Evolutionary conservation across 2,888 invertebrate genomes (phyloP).

Genomic region (Lithophane socia): DNA sequence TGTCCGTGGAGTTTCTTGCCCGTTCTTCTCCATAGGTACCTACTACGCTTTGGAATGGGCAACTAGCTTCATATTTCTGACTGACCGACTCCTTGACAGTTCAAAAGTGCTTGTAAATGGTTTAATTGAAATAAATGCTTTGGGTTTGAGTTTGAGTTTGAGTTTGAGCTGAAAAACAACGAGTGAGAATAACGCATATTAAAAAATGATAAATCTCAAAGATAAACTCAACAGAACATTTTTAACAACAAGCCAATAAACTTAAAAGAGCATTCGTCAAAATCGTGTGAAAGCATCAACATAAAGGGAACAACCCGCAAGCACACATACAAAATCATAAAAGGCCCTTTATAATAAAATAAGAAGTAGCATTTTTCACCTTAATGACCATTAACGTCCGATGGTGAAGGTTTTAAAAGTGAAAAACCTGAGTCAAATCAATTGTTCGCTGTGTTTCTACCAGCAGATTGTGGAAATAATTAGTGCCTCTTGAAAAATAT

Average conservation of each 20-base stretch:
- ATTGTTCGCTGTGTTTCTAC: slow-evolving; percentile 79
- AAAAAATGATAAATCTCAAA: slow-evolving; percentile 4
- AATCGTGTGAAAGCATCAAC: slow-evolving; percentile 57
- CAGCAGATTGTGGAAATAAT: slow-evolving; percentile 87
- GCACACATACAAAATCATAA: slow-evolving; percentile 57
- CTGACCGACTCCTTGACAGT: no score
- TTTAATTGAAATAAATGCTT: no score
- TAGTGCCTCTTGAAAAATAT: slow-evolving; percentile 88
- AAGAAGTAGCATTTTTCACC: slow-evolving; percentile 68
- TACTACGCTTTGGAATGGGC: no score
- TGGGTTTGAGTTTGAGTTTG: no score
- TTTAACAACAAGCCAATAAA: slow-evolving; percentile 49
- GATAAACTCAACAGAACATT: slow-evolving; percentile 22
- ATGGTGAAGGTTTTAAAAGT: slow-evolving; percentile 72
- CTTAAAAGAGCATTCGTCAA: slow-evolving; percentile 48
- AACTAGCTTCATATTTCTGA: no score
- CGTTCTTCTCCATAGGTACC: no score
- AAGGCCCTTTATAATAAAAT: slow-evolving; percentile 61
- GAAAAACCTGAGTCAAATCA: slow-evolving; percentile 81
- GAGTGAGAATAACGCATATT: no score
- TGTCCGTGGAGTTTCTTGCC: no score
- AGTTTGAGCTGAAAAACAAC: no score
- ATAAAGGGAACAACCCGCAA: slow-evolving; percentile 34
- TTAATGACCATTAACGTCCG: slow-evolving; percentile 76
- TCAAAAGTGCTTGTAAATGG: no score